Base-by-base conservation (phyloP, 2,113 vertebrate species). In the Sapajus apella region DNA sequence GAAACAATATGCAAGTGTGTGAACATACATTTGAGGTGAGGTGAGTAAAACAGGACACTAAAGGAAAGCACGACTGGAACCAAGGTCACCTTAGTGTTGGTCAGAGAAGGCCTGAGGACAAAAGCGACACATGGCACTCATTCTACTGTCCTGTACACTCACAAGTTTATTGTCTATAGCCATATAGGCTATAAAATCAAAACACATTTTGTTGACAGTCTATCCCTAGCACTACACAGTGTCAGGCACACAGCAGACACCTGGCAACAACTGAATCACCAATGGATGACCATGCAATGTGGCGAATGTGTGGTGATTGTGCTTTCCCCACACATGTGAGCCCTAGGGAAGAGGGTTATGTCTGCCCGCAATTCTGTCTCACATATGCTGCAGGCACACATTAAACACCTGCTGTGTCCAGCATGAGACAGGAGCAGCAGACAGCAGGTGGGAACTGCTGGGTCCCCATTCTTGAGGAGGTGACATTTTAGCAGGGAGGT, bases 321-420 rank as follows among this genome's bases (percentile, higher is more conserved):
- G 52, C 27, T 16, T 47, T 40, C 43, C 80, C 66, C 2, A 35
- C 35, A 6, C 8, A 43, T 2, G 0, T 37, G 52, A 40, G 82
- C 2, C 90, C 55, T 30, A 1, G 4, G 58, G 43, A 66, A 1
- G 0, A 47, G 23, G 2, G 2, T 73, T 73, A 25, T 1, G 0
- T n/a, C n/a, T 58, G 61, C 35, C 50, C 0, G 0, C 45, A 14
- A 14, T 30, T 64, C 61, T 64, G 27, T 64, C 61, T 64, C 61
- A 32, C 27, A 2, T 64, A 30, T 45, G 45, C 68, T 14, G 7
- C 1, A 87, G 45, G 55, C 9, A 25, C 5, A 4, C 4, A 52
- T 14, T 35, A 52, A 43, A 32, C 30, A 21, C 2, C 9, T 40
- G 27, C 47, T 40, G 0, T 12, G 21, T 61, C 50, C 10, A 35